Evolutionary conservation across 2,797 vertebrate species (phyloP).

Genomic region (Micromesistius poutassou): DNA sequence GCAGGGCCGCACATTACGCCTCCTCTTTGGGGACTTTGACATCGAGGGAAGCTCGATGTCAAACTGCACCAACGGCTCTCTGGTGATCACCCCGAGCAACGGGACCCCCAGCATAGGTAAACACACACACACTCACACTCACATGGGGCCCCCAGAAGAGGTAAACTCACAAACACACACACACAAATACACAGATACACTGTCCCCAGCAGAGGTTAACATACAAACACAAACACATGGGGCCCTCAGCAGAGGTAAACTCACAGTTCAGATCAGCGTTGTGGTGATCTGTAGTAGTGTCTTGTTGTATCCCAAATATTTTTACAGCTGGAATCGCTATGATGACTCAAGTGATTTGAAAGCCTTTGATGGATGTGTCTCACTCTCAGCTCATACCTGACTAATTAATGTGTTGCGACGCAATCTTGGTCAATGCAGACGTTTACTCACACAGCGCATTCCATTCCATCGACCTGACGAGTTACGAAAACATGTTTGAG

Average conservation of each 20-base stretch:
- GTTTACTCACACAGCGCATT: slow-evolving; percentile 26
- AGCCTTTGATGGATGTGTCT: background rate
- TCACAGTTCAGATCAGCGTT: background rate
- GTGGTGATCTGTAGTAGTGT: background rate
- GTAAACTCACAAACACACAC: background rate
- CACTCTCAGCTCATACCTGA: background rate
- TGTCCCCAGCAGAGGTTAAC: too few species aligned
- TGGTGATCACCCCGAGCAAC: slow-evolving; percentile 68
- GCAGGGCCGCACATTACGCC: slow-evolving; percentile 64
- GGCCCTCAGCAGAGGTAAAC: background rate
- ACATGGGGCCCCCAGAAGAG: background rate
- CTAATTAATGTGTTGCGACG: background rate
- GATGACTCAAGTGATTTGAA: background rate
- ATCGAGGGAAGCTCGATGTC: slow-evolving; percentile 76
- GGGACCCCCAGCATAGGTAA: slow-evolving; percentile 70
- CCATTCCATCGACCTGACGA: slow-evolving; percentile 46
- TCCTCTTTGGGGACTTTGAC: slow-evolving; percentile 84
- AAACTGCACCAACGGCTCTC: slow-evolving; percentile 74
- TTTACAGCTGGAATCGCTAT: background rate
- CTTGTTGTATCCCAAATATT: background rate
- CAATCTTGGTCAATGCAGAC: background rate
- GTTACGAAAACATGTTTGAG: background rate
- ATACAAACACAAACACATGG: background rate
- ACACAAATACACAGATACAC: background rate
- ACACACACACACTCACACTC: slow-evolving; percentile 16